phyloP scores from a whole-genome alignment of 1,140 invertebrate species.

The Papilio dardanus region DNA sequence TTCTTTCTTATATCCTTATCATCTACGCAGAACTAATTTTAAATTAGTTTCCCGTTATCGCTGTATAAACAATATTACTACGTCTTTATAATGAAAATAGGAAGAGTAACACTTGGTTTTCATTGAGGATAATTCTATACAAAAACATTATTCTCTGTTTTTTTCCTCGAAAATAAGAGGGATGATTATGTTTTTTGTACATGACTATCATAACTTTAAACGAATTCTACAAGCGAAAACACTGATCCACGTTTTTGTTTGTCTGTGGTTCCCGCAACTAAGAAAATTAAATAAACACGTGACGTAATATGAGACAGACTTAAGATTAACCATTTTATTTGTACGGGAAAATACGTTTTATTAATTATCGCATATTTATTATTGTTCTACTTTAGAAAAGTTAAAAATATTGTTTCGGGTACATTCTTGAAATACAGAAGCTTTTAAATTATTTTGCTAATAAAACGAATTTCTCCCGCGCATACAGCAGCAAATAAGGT shows the following conservation, averaged over 20 bases:
- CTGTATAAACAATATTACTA: not conserved
- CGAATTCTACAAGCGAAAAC: not conserved
- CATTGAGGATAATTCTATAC: not conserved
- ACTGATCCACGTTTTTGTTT: not conserved
- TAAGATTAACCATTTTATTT: not conserved
- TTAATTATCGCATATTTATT: not conserved
- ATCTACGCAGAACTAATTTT: not conserved
- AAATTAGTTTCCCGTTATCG: constrained; percentile 12
- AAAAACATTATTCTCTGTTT: not conserved
- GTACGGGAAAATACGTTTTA: not conserved
- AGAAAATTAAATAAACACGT: not conserved
- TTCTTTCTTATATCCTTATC: constrained; percentile 9
- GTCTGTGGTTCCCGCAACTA: not conserved
- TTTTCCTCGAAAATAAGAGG: not conserved
- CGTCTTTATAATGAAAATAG: not conserved
- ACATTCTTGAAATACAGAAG: not conserved
- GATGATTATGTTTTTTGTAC: not conserved
- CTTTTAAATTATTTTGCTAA: not conserved
- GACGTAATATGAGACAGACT: not conserved
- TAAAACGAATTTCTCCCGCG: too few relatives aligned
- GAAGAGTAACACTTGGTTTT: not conserved
- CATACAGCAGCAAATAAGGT: too few relatives aligned
- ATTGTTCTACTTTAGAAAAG: not conserved
- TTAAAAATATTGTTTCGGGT: not conserved
- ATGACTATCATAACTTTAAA: not conserved